Base-by-base conservation (phyloP, 2,888 invertebrate species). In the Leptinotarsa juncta region DNA sequence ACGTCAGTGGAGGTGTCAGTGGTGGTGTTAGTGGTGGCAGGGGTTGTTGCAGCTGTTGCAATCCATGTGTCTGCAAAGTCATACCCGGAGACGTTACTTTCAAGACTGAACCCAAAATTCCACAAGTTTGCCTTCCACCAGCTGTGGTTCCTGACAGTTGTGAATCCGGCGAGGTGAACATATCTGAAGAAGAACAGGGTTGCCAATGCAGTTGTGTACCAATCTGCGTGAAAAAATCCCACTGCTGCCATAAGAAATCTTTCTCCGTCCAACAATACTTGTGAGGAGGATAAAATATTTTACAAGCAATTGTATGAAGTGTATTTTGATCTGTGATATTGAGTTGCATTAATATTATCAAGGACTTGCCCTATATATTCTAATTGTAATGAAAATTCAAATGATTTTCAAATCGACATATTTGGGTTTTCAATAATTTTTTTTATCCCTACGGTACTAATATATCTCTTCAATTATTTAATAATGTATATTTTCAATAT, bases 21-120 rank as follows among this genome's bases (percentile, higher is more conserved):
- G 55, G 60, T 65, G 57, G 72, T n/a, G 49, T 68, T 55, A 15
- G 49, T 53, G 51, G 51, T 16, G 66, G 26, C 51, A 60, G 20
- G 1, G 57, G 57, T 3, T 16, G 75, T 76, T 48, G 60, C 70
- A 23, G 73, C 66, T 23, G 72, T 71, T 49, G 74, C 65, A 42
- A 49, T 16, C 50, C 67, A 23, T 66, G 72, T 26, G 48, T 67
- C 20, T 75, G 74, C 67, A 77, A 74, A 18, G 84, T 84, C 15
- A 74, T 80, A 18, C 82, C 84, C 18, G 86, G 86, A 42, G 78
- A 79, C 49, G 85, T 85, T 0, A 78, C 81, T n/a, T 81, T 81
- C 70, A 80, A 80, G 42, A 78, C 83, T 10, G 70, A 81, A 0
- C 83, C 82, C 4, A 81, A 81, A 62, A 67, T 73, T 10, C 78